Conservation (phyloP, 1,140 invertebrate genomes). For the Berghia stephanieae region DNA sequence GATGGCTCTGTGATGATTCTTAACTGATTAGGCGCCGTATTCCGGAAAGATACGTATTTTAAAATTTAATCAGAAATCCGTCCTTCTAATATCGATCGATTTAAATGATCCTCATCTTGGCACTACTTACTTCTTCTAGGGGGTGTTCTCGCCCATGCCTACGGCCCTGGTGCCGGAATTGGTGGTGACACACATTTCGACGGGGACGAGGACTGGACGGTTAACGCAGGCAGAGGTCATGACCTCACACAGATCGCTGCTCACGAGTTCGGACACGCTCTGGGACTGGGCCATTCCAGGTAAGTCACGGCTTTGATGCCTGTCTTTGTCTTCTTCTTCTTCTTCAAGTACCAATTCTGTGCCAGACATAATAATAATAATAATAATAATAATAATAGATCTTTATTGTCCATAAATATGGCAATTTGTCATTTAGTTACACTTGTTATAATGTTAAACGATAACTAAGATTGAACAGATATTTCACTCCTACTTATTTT, state of each 20-base stretch:
- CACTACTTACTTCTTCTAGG: conserved; percentile 34
- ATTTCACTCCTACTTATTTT: too few relatives aligned
- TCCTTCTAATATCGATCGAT: too few relatives aligned
- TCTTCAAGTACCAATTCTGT: too few relatives aligned
- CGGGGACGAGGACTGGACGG: conserved; percentile 78
- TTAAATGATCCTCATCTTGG: too few relatives aligned
- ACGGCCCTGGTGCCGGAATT: conserved; percentile 70
- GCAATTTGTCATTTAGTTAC: too few relatives aligned
- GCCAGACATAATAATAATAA: too few relatives aligned
- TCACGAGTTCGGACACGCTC: conserved; percentile 65
- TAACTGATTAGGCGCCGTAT: background rate
- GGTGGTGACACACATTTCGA: conserved; percentile 71
- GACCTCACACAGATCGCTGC: conserved; percentile 61
- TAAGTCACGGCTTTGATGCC: too few relatives aligned
- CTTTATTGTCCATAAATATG: too few relatives aligned
- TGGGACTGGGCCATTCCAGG: conserved; percentile 58
- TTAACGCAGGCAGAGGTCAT: conserved; percentile 49
- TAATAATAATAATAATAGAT: too few relatives aligned
- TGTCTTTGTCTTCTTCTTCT: background rate
- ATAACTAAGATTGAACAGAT: too few relatives aligned
- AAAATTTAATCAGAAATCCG: too few relatives aligned
- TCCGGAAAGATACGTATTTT: background rate
- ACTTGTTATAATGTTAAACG: too few relatives aligned
- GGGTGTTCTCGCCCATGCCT: conserved; percentile 60
- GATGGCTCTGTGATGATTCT: background rate